Evolutionary conservation across 35 echinoderm and acorn worm species (phyloP).

Genomic region (Ophioderma brevispina): DNA sequence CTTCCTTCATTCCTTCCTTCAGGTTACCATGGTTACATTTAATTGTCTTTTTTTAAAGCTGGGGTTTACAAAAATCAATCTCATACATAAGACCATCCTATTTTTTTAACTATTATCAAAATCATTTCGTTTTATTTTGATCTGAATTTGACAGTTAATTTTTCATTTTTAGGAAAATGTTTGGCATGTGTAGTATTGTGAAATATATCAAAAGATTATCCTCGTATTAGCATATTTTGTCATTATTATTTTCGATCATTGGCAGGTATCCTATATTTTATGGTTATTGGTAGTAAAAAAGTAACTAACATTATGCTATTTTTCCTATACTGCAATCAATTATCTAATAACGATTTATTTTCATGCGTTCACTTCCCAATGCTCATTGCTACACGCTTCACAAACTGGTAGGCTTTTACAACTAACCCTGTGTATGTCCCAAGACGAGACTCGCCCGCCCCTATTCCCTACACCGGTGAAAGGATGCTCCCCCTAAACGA

Average conservation of each 20-base stretch:
- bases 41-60: not conserved
- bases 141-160: too few relatives aligned
- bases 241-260: too few relatives aligned
- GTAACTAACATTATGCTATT: too few relatives aligned
- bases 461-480: not conserved
- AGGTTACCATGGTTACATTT: not conserved
- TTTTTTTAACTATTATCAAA: too few relatives aligned
- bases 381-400: not conserved
- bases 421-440: slow-evolving; percentile 8
- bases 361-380: not conserved
- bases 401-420: not conserved
- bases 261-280: too few relatives aligned
- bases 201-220: too few relatives aligned
- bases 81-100: not conserved
- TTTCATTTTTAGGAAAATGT: too few relatives aligned
- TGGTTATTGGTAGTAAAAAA: too few relatives aligned
- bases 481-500: not conserved
- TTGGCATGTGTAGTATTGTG: too few relatives aligned
- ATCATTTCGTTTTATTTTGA: too few relatives aligned
- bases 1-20: not conserved
- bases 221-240: too few relatives aligned
- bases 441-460: not conserved
- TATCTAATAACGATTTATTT: not conserved
- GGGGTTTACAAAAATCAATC: not conserved
- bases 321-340: not conserved